These are phyloP conservation scores for Emydocephalus ijimae DNA, from an alignment of 2,113 vertebrate species.

Conservation along the genomic window DNA sequence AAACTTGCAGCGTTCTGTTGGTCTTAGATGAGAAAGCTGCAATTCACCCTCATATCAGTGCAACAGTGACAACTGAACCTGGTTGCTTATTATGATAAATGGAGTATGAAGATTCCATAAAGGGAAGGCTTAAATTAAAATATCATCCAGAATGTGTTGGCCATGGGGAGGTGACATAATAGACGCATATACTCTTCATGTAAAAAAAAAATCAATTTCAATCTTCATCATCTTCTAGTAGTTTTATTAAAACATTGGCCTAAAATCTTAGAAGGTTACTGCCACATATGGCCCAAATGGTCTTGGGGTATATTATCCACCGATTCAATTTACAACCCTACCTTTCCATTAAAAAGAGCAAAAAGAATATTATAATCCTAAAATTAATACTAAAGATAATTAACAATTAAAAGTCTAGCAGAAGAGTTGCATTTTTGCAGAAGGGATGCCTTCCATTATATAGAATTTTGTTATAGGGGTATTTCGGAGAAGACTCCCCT, in stretches of 20 bases:
- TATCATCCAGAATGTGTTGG: background rate
- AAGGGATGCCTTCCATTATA: background rate
- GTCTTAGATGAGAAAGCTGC: background rate
- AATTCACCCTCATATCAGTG: background rate
- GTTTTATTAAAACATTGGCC: background rate
- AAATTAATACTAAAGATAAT: background rate
- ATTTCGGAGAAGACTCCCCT: background rate
- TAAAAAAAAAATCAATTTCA: background rate
- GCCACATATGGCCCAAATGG: background rate
- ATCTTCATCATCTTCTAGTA: background rate
- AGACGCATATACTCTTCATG: background rate
- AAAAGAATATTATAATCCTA: background rate
- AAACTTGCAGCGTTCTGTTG: background rate
- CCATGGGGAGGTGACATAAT: background rate
- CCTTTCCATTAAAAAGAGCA: background rate
- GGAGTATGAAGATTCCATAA: background rate
- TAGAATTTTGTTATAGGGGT: background rate
- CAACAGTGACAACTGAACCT: background rate
- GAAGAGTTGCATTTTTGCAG: background rate
- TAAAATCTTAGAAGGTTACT: background rate
- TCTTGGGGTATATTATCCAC: background rate
- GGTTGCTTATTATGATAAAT: background rate
- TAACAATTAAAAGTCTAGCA: background rate
- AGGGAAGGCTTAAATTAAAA: background rate
- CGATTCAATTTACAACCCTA: background rate